Percentiles rank a stretch among this genome's conserved stretches.
phyloP scores from a whole-genome alignment of 2,113 vertebrate species.

The Neogobius melanostomus region DNA sequence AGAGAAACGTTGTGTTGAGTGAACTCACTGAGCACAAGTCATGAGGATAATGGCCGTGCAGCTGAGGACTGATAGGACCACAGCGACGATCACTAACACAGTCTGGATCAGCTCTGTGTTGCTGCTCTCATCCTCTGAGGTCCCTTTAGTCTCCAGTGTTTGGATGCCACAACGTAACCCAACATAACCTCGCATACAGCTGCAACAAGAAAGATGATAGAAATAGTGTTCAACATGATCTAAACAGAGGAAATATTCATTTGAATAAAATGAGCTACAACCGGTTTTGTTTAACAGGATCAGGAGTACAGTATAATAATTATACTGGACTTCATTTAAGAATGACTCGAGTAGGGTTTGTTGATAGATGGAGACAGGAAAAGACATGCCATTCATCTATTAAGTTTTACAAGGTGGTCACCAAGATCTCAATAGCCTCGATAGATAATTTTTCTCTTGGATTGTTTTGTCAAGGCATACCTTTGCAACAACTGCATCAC shows the following conservation, averaged over 20 bases:
- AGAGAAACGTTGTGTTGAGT: not conserved
- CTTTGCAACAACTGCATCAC: not conserved
- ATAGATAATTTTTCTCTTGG: too few species aligned
- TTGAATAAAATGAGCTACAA: too few species aligned
- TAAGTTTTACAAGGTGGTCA: too few species aligned
- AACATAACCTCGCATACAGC: constrained; percentile 75
- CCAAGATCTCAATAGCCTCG: too few species aligned
- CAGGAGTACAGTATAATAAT: too few species aligned
- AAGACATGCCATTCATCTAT: too few species aligned
- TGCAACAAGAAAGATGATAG: constrained; percentile 25
- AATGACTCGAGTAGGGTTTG: too few species aligned
- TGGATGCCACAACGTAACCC: constrained; percentile 77
- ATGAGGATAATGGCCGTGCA: constrained; percentile 75
- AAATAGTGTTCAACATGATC: not conserved
- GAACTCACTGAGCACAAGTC: constrained; percentile 77
- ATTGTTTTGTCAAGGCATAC: not conserved
- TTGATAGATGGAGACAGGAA: too few species aligned
- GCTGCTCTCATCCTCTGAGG: not conserved
- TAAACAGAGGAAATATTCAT: too few species aligned
- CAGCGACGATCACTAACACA: constrained; percentile 71
- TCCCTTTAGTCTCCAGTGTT: constrained; percentile 45
- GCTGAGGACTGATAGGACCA: constrained; percentile 77
- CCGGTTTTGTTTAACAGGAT: too few species aligned
- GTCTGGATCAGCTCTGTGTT: constrained; percentile 63
- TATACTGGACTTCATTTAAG: too few species aligned